These are phyloP conservation scores for Tortrix viridana DNA, from an alignment of 2,888 invertebrate species.

Conservation along the genomic window DNA sequence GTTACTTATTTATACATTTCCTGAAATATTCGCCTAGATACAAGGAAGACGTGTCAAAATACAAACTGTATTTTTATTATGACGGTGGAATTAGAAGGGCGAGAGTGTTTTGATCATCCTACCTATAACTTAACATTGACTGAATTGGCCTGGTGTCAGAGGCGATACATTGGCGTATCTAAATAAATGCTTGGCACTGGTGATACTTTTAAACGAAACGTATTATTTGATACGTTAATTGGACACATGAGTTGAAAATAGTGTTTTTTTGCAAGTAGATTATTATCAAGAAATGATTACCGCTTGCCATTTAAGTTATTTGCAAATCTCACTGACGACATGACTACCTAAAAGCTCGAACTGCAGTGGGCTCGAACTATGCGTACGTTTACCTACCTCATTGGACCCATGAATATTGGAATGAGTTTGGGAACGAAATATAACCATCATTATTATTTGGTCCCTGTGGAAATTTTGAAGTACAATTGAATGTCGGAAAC, in stretches of 20 bases:
- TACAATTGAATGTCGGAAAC: conserved; percentile 1
- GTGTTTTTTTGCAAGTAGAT: too few relatives aligned
- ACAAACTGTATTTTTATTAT: conserved; percentile 19
- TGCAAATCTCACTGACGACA: not conserved
- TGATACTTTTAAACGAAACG: conserved; percentile 49
- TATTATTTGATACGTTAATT: conserved; percentile 1
- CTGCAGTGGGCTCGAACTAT: not conserved
- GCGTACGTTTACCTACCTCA: conserved; percentile 8
- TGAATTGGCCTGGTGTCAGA: conserved; percentile 57
- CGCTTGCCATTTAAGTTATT: too few relatives aligned
- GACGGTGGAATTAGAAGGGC: conserved; percentile 30
- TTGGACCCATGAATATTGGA: conserved; percentile 29
- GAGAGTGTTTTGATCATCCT: conserved; percentile 39
- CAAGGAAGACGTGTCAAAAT: conserved; percentile 23
- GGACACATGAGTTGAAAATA: not conserved
- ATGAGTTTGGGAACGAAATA: conserved; percentile 27
- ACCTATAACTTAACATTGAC: conserved; percentile 39
- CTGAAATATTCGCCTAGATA: conserved; percentile 30
- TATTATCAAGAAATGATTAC: too few relatives aligned
- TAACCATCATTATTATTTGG: conserved; percentile 9
- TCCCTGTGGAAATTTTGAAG: conserved; percentile 8
- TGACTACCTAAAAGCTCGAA: not conserved
- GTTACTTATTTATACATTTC: conserved; percentile 24
- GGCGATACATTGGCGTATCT: conserved; percentile 59
- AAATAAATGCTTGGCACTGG: conserved; percentile 47